phyloP scores from a whole-genome alignment of 2,797 vertebrate genomes.

The Epinephelus malabaricus region DNA sequence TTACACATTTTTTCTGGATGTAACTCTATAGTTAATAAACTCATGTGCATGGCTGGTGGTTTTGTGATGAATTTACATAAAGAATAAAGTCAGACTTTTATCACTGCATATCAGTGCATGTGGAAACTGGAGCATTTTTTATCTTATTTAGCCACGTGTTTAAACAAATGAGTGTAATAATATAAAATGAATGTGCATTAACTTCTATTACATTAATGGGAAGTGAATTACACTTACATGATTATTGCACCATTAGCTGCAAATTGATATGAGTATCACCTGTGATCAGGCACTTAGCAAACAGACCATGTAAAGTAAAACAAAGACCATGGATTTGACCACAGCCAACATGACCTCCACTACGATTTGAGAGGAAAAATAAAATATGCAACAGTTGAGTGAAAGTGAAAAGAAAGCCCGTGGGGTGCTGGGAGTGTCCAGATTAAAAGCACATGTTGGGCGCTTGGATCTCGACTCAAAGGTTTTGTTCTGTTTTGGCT shows the following conservation, averaged over 20 bases:
- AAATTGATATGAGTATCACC: constrained; percentile 39
- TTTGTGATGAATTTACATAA: not conserved
- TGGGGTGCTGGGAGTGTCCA: constrained; percentile 69
- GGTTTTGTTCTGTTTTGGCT: constrained; percentile 67
- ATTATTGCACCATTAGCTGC: constrained; percentile 38
- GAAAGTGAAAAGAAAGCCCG: constrained; percentile 54
- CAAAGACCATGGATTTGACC: constrained; percentile 30
- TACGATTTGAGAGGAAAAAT: not conserved
- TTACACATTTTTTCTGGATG: not conserved
- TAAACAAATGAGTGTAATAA: constrained; percentile 29
- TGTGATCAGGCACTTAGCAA: constrained; percentile 24
- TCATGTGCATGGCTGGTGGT: not conserved
- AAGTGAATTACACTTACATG: constrained; percentile 25
- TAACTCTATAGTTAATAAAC: not conserved
- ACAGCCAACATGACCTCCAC: constrained; percentile 32
- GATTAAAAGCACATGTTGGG: constrained; percentile 83
- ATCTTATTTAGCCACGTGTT: constrained; percentile 9
- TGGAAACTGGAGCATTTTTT: constrained; percentile 17
- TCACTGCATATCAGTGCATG: constrained; percentile 11
- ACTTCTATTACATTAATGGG: constrained; percentile 29
- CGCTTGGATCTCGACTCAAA: constrained; percentile 38
- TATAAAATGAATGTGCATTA: constrained; percentile 25
- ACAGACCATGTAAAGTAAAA: constrained; percentile 12
- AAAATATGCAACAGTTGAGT: constrained; percentile 51
- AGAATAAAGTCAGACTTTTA: not conserved